A percentile compares a stretch with the other conserved stretches of the same genome.
These are phyloP conservation scores for Erebia epiphron DNA, from an alignment of 2,888 invertebrate genomes.

Conservation along the genomic window DNA sequence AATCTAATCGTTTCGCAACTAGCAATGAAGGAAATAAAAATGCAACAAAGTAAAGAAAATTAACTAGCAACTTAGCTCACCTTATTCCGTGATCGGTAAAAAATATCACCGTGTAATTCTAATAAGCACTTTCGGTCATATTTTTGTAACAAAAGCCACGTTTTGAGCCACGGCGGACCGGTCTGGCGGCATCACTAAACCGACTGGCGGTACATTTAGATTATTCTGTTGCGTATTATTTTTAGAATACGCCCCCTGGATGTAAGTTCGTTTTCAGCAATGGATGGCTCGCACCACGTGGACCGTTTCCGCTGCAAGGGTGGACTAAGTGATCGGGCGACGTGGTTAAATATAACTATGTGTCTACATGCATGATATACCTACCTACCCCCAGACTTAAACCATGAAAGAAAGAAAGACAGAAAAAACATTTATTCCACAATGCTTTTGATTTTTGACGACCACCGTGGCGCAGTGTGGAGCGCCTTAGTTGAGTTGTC, in stretches of 20 bases:
- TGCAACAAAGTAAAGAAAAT: slow-evolving; percentile 4
- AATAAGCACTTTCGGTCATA: slow-evolving; percentile 18
- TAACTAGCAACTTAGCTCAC: slow-evolving; percentile 26
- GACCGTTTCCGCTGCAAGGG: slow-evolving; percentile 59
- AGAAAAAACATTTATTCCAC: neutral
- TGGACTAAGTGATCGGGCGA: slow-evolving; percentile 43
- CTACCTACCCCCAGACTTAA: neutral
- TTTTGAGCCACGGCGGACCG: slow-evolving; percentile 47
- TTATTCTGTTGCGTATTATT: slow-evolving; percentile 63
- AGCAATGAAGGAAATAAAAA: neutral
- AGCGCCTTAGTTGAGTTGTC: no score
- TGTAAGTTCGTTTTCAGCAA: slow-evolving; percentile 46
- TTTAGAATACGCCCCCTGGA: slow-evolving; percentile 81
- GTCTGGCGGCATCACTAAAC: slow-evolving; percentile 66
- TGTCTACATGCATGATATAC: neutral
- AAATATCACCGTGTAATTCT: slow-evolving; percentile 22
- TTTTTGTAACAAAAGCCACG: slow-evolving; percentile 6
- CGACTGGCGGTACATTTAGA: slow-evolving; percentile 56
- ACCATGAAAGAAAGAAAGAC: no score
- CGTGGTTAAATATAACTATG: slow-evolving; percentile 21
- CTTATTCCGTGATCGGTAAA: slow-evolving; percentile 31
- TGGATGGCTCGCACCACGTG: slow-evolving; percentile 57
- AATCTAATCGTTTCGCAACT: neutral
- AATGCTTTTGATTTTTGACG: no score
- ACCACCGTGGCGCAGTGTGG: no score